phyloP scores from a whole-genome alignment of 2,888 invertebrate species.

The Halictus quadricinctus region DNA sequence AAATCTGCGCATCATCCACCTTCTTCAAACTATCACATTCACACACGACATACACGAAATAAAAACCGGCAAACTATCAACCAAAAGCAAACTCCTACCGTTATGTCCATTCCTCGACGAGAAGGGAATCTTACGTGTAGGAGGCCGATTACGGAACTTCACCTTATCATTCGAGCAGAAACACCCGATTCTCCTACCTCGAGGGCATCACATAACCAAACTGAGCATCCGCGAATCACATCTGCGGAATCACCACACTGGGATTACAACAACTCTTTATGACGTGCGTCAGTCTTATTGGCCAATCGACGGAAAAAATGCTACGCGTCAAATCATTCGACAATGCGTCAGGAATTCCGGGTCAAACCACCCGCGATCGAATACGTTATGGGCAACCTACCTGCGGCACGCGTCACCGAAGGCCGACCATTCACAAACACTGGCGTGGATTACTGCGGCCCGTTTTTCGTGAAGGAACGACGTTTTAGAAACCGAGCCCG shows the following conservation, averaged over 20 bases:
- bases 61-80: too few species aligned
- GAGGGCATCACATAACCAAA: neutral
- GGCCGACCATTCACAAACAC: neutral
- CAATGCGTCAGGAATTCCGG: constrained; percentile 7
- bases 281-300: constrained; percentile 9
- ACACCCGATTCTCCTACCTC: constrained; percentile 18
- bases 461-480: neutral
- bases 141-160: neutral
- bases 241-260: neutral
- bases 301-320: constrained; percentile 6
- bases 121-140: too few species aligned
- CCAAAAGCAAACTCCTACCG: neutral
- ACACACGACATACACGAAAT: too few species aligned
- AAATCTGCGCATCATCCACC: neutral
- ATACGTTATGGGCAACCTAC: constrained; percentile 16
- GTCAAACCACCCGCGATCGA: neutral
- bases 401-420: neutral
- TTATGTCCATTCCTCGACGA: neutral
- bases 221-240: neutral
- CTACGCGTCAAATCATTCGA: neutral
- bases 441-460: neutral
- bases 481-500: neutral
- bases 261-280: neutral
- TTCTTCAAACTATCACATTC: too few species aligned
- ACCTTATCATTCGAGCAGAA: neutral